Evolutionary conservation across 2,113 vertebrate genomes (phyloP), one percentile per base, ranked within the genome.

Genomic region (Nannobrachium achirus): DNA sequence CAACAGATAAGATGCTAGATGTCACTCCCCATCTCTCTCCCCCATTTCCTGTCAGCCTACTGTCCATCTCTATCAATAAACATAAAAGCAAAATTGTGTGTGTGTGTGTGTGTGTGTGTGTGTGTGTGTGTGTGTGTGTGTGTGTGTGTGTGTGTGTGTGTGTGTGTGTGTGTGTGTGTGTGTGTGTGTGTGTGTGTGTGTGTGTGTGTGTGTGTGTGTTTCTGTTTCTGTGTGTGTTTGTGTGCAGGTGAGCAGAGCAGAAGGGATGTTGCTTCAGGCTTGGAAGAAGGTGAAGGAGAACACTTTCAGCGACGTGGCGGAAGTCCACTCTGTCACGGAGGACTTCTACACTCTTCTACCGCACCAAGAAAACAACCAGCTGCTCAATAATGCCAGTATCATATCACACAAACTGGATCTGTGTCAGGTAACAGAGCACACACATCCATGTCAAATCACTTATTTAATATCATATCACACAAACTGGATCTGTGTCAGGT

Each of bases 401-500:
- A 56, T 96, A 56, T 92, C 93, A 9, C 82, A 88, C 68, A 92
- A 93, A 72, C 90, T 95, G 55, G 93, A 97, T 69, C 90, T 96
- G 15, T 95, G 95, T 73, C 94, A 95, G 94, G 93, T 96, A 93
- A 89, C n/a, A 44, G 51, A 51, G 15, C 10, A 45, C 50, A 9
- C 33, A 63, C 7, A 10, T 11, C 16, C 38, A 7, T 59, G 6
- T 10, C 15, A 42, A 15, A 48, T 48, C 8, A 14, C 14, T 7
- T 13, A 50, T 50, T 4, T n/a, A 25, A 25, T 25, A 25, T 25
- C 20, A 25, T 25, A 25, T 25, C 20, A 25, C 20, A 25, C 20
- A 25, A 25, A 25, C 20, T 25, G 20, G 20, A 25, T 4, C 20
- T 25, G 20, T 25, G 20, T 25, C 20, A 25, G 20, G 20, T 25